Conservation (phyloP, 2,113 vertebrate species). For the Sinocyclocheilus rhinocerous region DNA sequence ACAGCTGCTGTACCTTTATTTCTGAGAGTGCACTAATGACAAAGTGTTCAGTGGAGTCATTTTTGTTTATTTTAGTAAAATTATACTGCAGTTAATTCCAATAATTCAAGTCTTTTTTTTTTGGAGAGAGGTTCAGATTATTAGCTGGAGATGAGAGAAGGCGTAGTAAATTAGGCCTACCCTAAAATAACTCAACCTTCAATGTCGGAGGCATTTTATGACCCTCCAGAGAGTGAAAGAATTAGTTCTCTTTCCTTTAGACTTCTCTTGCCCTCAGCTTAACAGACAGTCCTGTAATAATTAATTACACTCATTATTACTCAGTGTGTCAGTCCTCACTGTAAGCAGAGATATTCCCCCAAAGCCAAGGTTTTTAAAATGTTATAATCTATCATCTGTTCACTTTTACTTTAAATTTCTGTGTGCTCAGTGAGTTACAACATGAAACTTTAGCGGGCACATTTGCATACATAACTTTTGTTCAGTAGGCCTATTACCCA, state of each 20-base stretch:
- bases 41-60: neutral
- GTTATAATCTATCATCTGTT: neutral
- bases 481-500: neutral
- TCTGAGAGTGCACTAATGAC: no score
- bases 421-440: neutral
- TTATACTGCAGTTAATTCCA: constrained; percentile 4
- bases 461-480: neutral
- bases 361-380: neutral
- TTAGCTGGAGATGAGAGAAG: constrained; percentile 15
- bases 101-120: neutral
- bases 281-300: constrained; percentile 30
- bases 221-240: constrained; percentile 25
- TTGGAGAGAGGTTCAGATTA: neutral
- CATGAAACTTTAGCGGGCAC: neutral
- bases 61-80: neutral
- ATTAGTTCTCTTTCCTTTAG: constrained; percentile 7
- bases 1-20: no score
- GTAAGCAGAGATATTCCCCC: constrained; percentile 12
- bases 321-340: constrained; percentile 17
- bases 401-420: neutral
- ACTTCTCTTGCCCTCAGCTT: constrained; percentile 22
- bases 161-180: constrained; percentile 29
- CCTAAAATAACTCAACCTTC: constrained; percentile 44
- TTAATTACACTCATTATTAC: constrained; percentile 36
- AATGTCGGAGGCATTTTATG: constrained; percentile 13